Conservation (phyloP, 2,888 invertebrate genomes). For the Heliconius cydno region DNA sequence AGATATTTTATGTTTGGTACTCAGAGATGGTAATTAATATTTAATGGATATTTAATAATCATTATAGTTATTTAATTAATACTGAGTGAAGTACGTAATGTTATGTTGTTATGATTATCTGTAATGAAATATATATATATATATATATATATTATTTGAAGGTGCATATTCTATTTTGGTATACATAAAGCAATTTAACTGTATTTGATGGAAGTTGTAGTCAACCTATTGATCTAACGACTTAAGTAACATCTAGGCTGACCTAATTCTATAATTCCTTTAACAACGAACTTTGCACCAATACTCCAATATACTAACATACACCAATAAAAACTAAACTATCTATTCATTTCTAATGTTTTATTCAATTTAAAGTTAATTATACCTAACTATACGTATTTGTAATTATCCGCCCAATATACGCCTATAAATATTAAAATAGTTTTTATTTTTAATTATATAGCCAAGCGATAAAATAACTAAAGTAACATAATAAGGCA, state of each 20-base stretch:
- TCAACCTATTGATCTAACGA: neutral
- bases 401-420: no score
- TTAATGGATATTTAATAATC: neutral
- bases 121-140: neutral
- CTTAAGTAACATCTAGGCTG: neutral
- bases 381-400: no score
- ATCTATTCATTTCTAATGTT: no score
- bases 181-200: neutral
- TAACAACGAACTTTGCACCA: constrained; percentile 5
- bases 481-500: no score
- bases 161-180: neutral
- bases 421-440: no score
- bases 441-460: no score
- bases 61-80: no score
- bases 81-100: no score
- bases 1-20: neutral
- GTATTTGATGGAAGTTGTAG: neutral
- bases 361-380: no score
- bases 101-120: no score
- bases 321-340: neutral
- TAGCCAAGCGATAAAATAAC: no score
- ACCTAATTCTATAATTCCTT: constrained; percentile 12
- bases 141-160: neutral
- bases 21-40: neutral
- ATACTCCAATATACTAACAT: neutral